Percentiles rank a stretch among this genome's conserved stretches.
Conservation (phyloP, 2,113 vertebrate species). For the Hiodon tergisus region DNA sequence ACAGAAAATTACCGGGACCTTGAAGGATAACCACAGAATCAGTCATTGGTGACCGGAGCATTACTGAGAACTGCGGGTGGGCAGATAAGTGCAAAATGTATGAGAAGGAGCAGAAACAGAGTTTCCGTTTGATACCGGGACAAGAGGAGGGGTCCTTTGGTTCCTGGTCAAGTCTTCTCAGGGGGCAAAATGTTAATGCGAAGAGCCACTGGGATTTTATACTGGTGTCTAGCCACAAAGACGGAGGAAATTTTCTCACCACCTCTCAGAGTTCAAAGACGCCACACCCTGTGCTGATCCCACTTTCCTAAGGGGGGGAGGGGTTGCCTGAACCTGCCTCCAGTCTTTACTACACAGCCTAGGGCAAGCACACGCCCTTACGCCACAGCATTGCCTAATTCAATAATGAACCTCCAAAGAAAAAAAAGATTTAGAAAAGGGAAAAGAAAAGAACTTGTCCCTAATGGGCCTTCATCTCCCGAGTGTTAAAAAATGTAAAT, state of each 20-base stretch:
- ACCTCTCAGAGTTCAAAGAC: neutral
- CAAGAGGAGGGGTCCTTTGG: neutral
- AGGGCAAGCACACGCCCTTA: constrained; percentile 30
- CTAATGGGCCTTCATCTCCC: constrained; percentile 61
- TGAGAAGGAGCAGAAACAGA: neutral
- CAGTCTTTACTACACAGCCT: constrained; percentile 47
- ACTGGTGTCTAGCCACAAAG: neutral
- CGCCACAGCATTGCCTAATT: constrained; percentile 54
- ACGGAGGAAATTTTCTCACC: neutral
- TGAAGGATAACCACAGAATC: too few relatives aligned
- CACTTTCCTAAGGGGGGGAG: neutral
- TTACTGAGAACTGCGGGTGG: neutral
- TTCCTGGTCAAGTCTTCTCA: neutral
- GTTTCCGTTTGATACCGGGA: neutral
- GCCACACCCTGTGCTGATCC: neutral
- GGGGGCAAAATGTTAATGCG: neutral
- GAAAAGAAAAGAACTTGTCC: constrained; percentile 54
- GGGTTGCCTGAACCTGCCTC: neutral
- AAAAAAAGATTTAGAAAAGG: constrained; percentile 36
- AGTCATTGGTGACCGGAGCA: neutral
- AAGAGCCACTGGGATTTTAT: neutral
- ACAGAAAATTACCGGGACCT: neutral
- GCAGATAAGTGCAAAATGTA: neutral
- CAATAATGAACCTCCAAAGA: constrained; percentile 59
- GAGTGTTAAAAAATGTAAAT: constrained; percentile 75